Conservation (phyloP, 2,113 vertebrate species). For the Orientallactaga bullata region DNA sequence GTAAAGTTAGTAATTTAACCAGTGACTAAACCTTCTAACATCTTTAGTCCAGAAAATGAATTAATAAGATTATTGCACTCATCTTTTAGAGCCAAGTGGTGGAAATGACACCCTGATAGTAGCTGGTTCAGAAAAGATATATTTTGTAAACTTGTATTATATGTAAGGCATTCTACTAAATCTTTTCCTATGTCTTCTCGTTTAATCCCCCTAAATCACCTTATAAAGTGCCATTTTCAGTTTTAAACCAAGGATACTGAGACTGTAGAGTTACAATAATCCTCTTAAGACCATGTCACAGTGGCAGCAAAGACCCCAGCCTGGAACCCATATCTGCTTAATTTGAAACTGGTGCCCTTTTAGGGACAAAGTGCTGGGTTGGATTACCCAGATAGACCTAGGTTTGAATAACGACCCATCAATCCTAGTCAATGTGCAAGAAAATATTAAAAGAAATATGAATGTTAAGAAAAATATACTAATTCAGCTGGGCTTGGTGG, state of each 20-base stretch:
- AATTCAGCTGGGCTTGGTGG: too few relatives aligned
- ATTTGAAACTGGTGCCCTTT: too few relatives aligned
- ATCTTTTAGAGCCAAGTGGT: background rate
- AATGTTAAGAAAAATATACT: background rate
- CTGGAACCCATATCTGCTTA: background rate
- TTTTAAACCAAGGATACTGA: background rate
- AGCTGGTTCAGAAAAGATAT: background rate
- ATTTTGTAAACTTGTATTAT: background rate
- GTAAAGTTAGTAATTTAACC: slow-evolving; percentile 2
- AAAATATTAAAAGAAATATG: background rate
- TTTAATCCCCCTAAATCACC: background rate
- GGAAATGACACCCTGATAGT: background rate
- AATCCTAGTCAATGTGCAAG: background rate
- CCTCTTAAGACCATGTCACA: background rate
- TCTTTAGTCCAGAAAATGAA: background rate
- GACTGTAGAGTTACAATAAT: background rate
- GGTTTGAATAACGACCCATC: background rate
- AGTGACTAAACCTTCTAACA: background rate
- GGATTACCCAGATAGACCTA: background rate
- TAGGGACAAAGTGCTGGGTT: background rate
- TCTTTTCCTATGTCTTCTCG: background rate
- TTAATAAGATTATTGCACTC: background rate
- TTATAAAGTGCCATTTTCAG: background rate
- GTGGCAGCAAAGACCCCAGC: background rate
- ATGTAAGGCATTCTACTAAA: background rate